phyloP scores from a whole-genome alignment of 2,888 invertebrate species.

The Adela reaumurella region DNA sequence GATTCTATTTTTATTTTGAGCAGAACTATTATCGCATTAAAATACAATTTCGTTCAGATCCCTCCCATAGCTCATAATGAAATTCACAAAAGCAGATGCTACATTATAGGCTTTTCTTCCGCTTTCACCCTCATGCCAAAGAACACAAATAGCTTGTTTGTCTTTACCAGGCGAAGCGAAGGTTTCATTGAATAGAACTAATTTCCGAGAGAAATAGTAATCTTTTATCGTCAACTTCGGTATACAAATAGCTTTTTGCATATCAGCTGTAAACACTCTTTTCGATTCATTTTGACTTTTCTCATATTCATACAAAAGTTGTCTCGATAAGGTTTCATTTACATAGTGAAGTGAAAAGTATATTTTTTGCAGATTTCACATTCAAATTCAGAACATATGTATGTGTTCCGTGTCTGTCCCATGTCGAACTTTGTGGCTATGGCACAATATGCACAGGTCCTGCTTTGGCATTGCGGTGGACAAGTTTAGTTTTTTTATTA shows the following conservation, averaged over 20 bases:
- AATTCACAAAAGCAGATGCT: neutral
- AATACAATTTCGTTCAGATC: neutral
- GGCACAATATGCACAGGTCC: too few species aligned
- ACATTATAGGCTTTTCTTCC: neutral
- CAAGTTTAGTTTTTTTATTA: too few species aligned
- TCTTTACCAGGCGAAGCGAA: conserved; percentile 2
- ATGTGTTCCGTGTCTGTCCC: too few species aligned
- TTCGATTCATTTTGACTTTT: neutral
- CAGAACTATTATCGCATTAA: conserved; percentile 1
- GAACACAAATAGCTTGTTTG: conserved; percentile 1
- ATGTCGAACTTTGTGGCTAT: too few species aligned
- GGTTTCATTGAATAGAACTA: conserved; percentile 3
- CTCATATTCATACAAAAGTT: too few species aligned
- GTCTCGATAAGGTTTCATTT: too few species aligned
- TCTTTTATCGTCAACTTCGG: neutral
- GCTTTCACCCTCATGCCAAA: conserved; percentile 3
- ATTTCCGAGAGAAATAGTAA: conserved; percentile 3
- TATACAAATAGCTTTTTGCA: too few species aligned
- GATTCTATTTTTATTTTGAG: conserved; percentile 2
- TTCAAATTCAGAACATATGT: too few species aligned
- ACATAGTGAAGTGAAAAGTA: too few species aligned
- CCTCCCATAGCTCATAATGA: neutral
- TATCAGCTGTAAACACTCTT: neutral
- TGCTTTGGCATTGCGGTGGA: too few species aligned
- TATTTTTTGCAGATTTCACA: too few species aligned